Base-by-base conservation (phyloP, 2,888 invertebrate species). In the Peribatodes rhomboidaria region DNA sequence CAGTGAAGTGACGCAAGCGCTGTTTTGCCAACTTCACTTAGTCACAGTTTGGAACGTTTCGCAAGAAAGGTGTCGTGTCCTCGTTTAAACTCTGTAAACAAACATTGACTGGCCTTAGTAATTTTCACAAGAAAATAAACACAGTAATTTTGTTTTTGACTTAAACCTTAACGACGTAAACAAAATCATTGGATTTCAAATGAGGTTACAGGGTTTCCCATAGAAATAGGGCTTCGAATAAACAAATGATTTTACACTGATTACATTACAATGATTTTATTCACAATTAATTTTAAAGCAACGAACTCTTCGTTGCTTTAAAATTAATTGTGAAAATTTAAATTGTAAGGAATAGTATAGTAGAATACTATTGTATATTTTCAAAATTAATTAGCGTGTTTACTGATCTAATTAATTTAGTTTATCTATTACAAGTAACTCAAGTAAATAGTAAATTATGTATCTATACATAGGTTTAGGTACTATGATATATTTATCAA, bases 11-110 rank as follows among this genome's bases (percentile, higher is more conserved):
- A 89, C 88, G 88, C 84, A 90, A 89, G 78, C 54, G 35, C 83
- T 88, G 90, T 90, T 91, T 90, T 89, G 87, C 84, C 78, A 78
- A 85, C 83, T 80, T 78, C 77, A 83, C 85, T 88, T 87, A 88
- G 85, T 90, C 86, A 86, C 81, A 81, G 72, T 78, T 80, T 81
- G 70, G 76, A 80, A 77, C 85, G 84, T 90, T 87, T 90, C 86
- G 84, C 85, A 89, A 90, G 84, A 85, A 87, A 84, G 84, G 86
- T 85, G 84, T 69, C 78, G 82, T 86, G 87, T 81, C 88, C 88
- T 80, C 86, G 82, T 85, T 87, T 85, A 42, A 76, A 78, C 74
- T 80, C 79, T 78, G 87, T 87, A 89, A 89, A 89, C 85, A 89
- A 86, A 86, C 81, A 69, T 54, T 47, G 79, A 65, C 71, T 70